These are phyloP conservation scores for Aphaenogaster ashmeadi DNA, from an alignment of 1,140 invertebrate genomes.

Conservation along the genomic window DNA sequence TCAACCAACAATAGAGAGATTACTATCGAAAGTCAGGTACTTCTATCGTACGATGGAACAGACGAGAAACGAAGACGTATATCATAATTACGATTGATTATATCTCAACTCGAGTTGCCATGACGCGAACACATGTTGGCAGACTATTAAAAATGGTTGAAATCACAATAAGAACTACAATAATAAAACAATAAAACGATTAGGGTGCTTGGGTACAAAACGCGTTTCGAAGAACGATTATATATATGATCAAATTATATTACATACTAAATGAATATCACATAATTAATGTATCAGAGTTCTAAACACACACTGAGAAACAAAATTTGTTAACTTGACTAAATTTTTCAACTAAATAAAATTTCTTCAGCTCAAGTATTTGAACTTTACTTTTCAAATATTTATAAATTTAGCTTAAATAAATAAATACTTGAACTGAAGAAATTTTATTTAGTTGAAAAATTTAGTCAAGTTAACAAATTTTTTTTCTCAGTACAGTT, in stretches of 20 bases:
- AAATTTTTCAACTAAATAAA: too few relatives aligned
- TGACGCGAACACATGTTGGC: conserved; percentile 28
- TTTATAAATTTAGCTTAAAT: too few relatives aligned
- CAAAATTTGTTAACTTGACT: too few relatives aligned
- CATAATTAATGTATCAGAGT: background rate
- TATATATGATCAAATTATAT: background rate
- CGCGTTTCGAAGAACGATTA: background rate
- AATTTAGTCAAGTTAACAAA: too few relatives aligned
- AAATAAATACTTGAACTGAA: too few relatives aligned
- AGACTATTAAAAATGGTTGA: conserved; percentile 32
- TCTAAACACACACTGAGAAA: background rate
- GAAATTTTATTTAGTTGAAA: too few relatives aligned
- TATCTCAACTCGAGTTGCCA: conserved; percentile 21
- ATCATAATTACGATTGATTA: conserved; percentile 47
- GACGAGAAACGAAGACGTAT: conserved; percentile 11
- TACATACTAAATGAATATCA: background rate
- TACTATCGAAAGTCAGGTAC: background rate
- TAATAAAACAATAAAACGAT: conserved; percentile 2
- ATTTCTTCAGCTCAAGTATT: too few relatives aligned
- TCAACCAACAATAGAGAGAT: conserved; percentile 14
- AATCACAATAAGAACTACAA: conserved; percentile 5
- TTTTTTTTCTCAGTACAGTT: too few relatives aligned
- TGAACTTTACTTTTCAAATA: too few relatives aligned
- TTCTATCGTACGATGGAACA: background rate
- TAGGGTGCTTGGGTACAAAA: background rate